phyloP scores from a whole-genome alignment of 2,797 vertebrate species.

The Takifugu rubripes region DNA sequence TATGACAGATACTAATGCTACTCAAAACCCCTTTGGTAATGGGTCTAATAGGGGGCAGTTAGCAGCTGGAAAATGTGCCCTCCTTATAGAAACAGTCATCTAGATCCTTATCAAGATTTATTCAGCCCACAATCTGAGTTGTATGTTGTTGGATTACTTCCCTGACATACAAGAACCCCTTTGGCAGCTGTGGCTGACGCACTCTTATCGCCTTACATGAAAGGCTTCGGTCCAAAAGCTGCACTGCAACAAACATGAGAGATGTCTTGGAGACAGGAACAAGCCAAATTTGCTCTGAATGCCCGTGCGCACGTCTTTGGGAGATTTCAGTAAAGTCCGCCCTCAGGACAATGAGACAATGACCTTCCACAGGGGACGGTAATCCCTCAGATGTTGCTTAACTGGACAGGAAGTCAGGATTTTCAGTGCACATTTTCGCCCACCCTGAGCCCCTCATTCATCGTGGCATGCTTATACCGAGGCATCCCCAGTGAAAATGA shows the following conservation, averaged over 20 bases:
- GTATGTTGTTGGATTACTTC: conserved; percentile 6
- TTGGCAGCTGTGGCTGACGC: background rate
- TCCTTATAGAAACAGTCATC: background rate
- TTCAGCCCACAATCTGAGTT: conserved; percentile 20
- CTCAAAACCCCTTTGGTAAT: too few relatives aligned
- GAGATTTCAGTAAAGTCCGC: conserved; percentile 30
- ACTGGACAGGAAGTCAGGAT: conserved; percentile 35
- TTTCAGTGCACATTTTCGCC: conserved; percentile 25
- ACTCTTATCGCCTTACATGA: background rate
- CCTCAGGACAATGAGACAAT: conserved; percentile 58
- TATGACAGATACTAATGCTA: conserved; percentile 13
- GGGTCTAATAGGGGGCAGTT: background rate
- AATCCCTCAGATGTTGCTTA: conserved; percentile 62
- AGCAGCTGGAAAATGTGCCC: conserved; percentile 8
- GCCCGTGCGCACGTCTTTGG: conserved; percentile 13
- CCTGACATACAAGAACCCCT: background rate
- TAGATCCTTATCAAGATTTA: conserved; percentile 21
- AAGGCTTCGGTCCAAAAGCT: background rate
- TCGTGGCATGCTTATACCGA: conserved; percentile 29
- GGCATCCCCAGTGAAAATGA: conserved; percentile 35
- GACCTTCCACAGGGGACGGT: conserved; percentile 59
- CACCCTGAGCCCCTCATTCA: conserved; percentile 26
- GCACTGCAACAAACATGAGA: background rate
- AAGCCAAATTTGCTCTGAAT: conserved; percentile 5
- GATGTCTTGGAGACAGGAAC: background rate